These are phyloP conservation scores for Artibeus lituratus DNA, from an alignment of 2,797 vertebrate species.

Conservation along the genomic window DNA sequence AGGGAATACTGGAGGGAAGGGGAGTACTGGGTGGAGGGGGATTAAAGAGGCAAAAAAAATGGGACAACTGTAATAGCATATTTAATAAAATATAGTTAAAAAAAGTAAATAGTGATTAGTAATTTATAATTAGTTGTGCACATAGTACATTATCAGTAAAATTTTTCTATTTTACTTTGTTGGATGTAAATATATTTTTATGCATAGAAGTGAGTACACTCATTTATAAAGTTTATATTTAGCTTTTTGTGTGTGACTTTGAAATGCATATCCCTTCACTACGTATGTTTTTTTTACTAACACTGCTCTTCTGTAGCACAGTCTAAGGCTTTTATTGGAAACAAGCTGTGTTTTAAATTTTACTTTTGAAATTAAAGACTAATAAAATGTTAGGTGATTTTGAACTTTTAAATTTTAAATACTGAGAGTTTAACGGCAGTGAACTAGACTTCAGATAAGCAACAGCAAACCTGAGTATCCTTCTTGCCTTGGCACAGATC, in stretches of 20 bases:
- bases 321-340: background rate
- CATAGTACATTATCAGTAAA: background rate
- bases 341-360: background rate
- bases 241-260: conserved; percentile 8
- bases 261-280: background rate
- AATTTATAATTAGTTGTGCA: background rate
- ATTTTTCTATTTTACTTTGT: background rate
- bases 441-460: background rate
- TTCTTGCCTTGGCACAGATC: background rate
- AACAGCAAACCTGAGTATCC: background rate
- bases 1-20: too few species aligned
- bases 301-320: background rate
- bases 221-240: conserved; percentile 13
- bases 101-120: background rate
- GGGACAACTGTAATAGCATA: too few species aligned
- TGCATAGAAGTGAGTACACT: background rate
- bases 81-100: too few species aligned
- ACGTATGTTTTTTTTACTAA: background rate
- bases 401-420: background rate
- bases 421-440: background rate
- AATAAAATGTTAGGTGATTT: conserved; percentile 3
- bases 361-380: conserved; percentile 1
- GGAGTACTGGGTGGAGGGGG: too few species aligned
- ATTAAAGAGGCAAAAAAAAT: too few species aligned
- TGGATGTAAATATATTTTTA: background rate